Evolutionary conservation across 2,113 vertebrate genomes (phyloP).

Genomic region (Dromaius novaehollandiae): DNA sequence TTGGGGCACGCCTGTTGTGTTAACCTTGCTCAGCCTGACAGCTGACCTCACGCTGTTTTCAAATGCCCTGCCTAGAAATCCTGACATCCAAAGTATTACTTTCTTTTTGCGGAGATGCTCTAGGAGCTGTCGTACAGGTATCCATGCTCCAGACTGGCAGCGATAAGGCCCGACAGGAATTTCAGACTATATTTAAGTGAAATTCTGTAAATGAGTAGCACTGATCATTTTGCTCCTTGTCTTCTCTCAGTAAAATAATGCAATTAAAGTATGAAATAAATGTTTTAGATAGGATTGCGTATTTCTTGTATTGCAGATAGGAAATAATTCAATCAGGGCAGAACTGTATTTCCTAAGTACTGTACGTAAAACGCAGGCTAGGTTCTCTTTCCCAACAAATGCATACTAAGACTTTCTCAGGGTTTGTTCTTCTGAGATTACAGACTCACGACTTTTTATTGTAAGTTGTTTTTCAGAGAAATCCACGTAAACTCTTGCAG

Average conservation of each 20-base stretch:
- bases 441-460: neutral
- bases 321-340: neutral
- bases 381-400: neutral
- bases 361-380: neutral
- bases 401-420: neutral
- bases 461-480: neutral
- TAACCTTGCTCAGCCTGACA: neutral
- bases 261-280: neutral
- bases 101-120: neutral
- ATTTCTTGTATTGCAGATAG: neutral
- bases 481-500: neutral
- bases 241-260: neutral
- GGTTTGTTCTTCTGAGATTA: neutral
- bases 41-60: neutral
- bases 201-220: neutral
- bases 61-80: neutral
- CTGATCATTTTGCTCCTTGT: neutral
- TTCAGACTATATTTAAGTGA: neutral
- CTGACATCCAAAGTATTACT: neutral
- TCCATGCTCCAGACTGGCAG: too few relatives aligned
- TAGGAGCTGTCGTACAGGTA: accelerated
- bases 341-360: neutral
- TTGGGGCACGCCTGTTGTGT: neutral
- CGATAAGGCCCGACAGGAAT: accelerated
- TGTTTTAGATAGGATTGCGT: neutral